These are phyloP conservation scores for Pelecanus crispus DNA, from an alignment of 2,113 vertebrate genomes.

Conservation along the genomic window DNA sequence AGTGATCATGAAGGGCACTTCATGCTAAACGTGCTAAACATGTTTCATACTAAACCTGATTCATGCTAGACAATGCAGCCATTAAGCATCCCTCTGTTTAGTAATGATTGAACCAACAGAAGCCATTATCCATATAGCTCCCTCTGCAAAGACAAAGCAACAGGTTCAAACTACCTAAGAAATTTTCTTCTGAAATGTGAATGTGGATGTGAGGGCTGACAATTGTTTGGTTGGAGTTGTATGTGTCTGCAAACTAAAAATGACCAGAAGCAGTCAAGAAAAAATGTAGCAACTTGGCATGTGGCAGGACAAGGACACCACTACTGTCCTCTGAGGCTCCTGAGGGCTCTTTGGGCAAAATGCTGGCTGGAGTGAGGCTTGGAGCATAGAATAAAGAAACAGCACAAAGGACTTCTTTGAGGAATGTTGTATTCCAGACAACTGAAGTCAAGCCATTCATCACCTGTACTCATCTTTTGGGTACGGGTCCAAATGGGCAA, in stretches of 20 bases:
- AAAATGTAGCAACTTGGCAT: background rate
- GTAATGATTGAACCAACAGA: background rate
- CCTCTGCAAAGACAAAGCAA: background rate
- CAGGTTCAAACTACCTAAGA: background rate
- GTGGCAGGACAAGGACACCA: background rate
- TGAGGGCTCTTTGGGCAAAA: background rate
- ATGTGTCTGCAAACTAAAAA: background rate
- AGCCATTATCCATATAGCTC: background rate
- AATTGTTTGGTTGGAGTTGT: background rate
- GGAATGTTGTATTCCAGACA: background rate
- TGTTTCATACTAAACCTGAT: background rate
- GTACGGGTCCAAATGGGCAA: background rate
- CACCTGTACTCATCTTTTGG: background rate
- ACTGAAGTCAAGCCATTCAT: background rate
- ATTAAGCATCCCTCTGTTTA: background rate
- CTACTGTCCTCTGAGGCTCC: background rate
- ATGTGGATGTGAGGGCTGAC: background rate
- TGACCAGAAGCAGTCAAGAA: background rate
- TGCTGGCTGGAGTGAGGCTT: background rate
- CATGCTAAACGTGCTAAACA: background rate
- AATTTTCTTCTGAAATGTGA: background rate
- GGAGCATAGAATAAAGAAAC: background rate
- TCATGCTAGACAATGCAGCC: background rate
- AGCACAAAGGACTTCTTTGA: background rate
- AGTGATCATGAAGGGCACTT: background rate